Evolutionary conservation across 2,113 vertebrate genomes (phyloP).

Genomic region (Lepidothrix coronata): DNA sequence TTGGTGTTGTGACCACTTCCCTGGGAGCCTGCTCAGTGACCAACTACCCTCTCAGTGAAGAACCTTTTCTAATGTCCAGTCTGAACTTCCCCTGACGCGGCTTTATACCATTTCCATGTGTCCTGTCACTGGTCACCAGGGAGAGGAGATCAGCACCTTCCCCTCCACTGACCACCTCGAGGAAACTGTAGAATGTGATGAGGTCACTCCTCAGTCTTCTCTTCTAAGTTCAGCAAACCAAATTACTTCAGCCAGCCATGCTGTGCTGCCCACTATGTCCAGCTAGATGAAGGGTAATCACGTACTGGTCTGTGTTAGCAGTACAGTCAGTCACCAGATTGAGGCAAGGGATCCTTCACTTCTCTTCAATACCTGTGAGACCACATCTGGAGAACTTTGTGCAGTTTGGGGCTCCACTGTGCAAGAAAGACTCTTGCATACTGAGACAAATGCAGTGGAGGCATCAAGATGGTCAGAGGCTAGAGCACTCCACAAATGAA

Average conservation of each 20-base stretch:
- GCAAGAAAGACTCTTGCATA: background rate
- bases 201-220: background rate
- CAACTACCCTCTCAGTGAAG: background rate
- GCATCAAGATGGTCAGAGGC: background rate
- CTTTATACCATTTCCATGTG: background rate
- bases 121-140: background rate
- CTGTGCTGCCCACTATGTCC: background rate
- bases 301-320: background rate
- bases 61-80: background rate
- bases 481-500: background rate
- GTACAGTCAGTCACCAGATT: background rate
- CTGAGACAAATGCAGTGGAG: background rate
- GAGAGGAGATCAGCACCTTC: background rate
- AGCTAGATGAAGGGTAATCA: background rate
- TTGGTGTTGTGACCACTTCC: background rate
- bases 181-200: background rate
- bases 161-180: rapidly evolving
- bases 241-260: background rate
- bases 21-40: background rate
- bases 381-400: background rate
- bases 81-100: rapidly evolving
- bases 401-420: background rate
- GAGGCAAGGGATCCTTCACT: background rate
- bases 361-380: background rate
- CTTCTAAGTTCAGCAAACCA: background rate